Evolutionary conservation across 2,888 invertebrate species (phyloP), one percentile per base, ranked within the genome.

Genomic region (Drosophila tripunctata): DNA sequence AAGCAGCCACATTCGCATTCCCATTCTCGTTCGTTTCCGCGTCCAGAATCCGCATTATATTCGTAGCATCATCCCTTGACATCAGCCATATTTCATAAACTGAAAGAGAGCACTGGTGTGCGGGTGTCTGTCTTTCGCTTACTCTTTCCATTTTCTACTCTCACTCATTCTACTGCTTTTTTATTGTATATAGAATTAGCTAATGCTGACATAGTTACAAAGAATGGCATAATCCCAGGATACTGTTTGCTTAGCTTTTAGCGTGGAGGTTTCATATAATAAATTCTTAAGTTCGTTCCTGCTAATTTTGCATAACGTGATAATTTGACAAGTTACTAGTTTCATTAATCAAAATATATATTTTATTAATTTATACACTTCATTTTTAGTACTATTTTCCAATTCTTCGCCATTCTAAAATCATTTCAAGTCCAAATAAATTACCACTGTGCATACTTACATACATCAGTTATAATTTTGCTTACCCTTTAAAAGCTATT

Each of bases 21-120:
- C 47, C 52, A 79, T 66, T 61, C 61, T 38, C 57, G 57, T 41
- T 21, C 44, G n/a, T 30, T 52, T 58, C 40, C 41, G n/a, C 14
- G 15, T n/a, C 15, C 22, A 27, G 35, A 22, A 15, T 64, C 41
- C 54, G 45, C 35, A 35, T 40, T 54, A 10, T 35, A 45, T 12
- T 14, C 22, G 41, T 12, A 19, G 27, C 31, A 1, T 10, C 22
- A 21, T 31, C 8, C 45, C 8, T 38, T 7, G 38, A 40, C 36
- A 51, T 10, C 65, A 63, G 70, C 70, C 79, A 81, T 81, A 81
- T 81, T 83, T 81, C 80, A 81, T 83, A 81, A 80, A 76, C 65
- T 63, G n/a, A n/a, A n/a, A 61, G 38, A 55, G 45, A 17, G 35
- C 36, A 10, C 43, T 43, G 41, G 4, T 44, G n/a, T 52, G 24